phyloP scores from a whole-genome alignment of 2,888 invertebrate species.

The Dione vanillae region DNA sequence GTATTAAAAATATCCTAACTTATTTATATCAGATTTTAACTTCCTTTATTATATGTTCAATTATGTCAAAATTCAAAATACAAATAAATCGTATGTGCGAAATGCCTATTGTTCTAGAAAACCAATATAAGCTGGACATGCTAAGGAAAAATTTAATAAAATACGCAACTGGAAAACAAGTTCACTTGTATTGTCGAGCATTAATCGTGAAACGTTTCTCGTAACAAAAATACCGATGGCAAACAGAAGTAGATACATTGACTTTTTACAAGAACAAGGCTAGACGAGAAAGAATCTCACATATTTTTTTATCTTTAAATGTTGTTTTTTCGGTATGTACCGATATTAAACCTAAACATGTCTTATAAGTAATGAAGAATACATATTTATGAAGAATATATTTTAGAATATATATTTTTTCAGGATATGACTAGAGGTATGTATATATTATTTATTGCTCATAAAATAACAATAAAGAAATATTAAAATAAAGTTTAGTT shows the following conservation, averaged over 20 bases:
- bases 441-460: too few species aligned
- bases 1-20: too few species aligned
- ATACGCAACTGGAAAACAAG: conserved; percentile 35
- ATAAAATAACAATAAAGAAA: too few species aligned
- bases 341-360: too few species aligned
- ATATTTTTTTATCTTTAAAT: conserved; percentile 2
- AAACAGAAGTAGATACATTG: conserved; percentile 67
- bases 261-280: conserved; percentile 50
- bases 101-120: neutral
- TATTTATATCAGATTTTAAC: neutral
- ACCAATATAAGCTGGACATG: conserved; percentile 18
- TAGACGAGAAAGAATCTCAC: conserved; percentile 17
- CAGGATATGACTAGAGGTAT: too few species aligned
- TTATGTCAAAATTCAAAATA: too few species aligned
- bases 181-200: conserved; percentile 42
- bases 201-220: conserved; percentile 58
- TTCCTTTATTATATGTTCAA: too few species aligned
- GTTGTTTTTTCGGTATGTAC: neutral
- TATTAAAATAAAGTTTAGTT: too few species aligned
- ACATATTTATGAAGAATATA: too few species aligned
- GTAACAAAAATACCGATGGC: conserved; percentile 62
- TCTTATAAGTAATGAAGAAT: too few species aligned
- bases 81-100: too few species aligned
- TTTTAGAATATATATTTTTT: too few species aligned
- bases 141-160: conserved; percentile 18